These are phyloP conservation scores for Drusus annulatus DNA, from an alignment of 1,140 invertebrate species.

Conservation along the genomic window DNA sequence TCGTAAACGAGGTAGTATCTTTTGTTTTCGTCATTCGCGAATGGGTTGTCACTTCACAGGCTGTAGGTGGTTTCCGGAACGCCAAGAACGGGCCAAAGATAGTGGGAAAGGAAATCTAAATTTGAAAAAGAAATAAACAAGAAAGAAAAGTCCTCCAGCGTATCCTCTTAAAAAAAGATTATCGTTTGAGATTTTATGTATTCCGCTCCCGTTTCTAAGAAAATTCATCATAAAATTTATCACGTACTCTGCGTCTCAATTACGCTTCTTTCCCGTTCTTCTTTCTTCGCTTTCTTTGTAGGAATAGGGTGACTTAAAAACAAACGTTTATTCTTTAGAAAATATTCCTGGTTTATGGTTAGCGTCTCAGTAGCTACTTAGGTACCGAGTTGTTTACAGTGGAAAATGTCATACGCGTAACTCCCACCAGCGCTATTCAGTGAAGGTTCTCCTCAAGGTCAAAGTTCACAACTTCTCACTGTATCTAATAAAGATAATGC, in stretches of 20 bases:
- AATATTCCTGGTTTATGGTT: not conserved
- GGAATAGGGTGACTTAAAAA: conserved; percentile 8
- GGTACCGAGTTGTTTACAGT: no score
- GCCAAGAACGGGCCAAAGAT: no score
- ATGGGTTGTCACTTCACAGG: no score
- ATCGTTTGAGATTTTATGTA: conserved; percentile 31
- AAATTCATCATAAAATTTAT: conserved; percentile 46
- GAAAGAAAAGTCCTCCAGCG: not conserved
- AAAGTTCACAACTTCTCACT: no score
- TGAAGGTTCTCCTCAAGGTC: no score
- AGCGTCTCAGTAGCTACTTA: no score
- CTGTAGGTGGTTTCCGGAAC: no score
- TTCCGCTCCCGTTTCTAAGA: conserved; percentile 13
- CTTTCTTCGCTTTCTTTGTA: conserved; percentile 5
- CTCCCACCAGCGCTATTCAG: no score
- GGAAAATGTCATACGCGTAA: no score
- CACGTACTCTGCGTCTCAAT: conserved; percentile 37
- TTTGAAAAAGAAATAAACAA: conserved; percentile 34
- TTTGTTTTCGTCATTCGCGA: no score
- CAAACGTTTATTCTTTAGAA: not conserved
- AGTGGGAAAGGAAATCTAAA: not conserved
- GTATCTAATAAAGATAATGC: no score
- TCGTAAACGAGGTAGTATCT: no score
- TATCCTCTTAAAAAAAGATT: conserved; percentile 38
- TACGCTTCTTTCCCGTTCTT: conserved; percentile 15